A percentile compares a stretch with the other conserved stretches of the same genome.
Conservation (phyloP, 1,140 invertebrate genomes). For the Bacillus rossius region DNA sequence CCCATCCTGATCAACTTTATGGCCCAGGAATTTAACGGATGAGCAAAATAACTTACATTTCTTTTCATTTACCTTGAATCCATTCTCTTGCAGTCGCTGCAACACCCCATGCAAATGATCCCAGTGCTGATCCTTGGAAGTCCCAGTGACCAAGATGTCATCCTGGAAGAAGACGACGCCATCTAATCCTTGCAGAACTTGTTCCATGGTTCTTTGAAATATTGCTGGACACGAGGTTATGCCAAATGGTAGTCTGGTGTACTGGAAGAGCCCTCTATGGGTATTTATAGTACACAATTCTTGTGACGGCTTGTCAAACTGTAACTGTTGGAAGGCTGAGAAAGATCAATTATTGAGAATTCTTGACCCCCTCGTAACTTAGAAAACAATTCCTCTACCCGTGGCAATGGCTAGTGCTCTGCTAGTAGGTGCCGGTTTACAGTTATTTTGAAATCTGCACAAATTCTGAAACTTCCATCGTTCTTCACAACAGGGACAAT, state of each 20-base stretch:
- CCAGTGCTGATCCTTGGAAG: constrained; percentile 20
- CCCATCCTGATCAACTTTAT: constrained; percentile 30
- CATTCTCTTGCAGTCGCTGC: constrained; percentile 16
- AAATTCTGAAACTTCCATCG: constrained; percentile 38
- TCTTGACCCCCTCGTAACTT: constrained; percentile 15
- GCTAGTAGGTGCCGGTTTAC: constrained; percentile 21
- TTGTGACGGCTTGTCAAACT: neutral
- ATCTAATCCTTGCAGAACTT: constrained; percentile 25
- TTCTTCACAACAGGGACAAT: constrained; percentile 45
- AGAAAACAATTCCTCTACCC: constrained; percentile 24
- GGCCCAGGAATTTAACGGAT: constrained; percentile 31
- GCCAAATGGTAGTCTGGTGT: constrained; percentile 36
- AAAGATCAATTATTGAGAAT: constrained; percentile 22
- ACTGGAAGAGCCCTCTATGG: constrained; percentile 33
- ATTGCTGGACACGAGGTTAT: constrained; percentile 30
- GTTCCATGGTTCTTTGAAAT: constrained; percentile 38
- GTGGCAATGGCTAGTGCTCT: constrained; percentile 22
- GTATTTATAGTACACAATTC: constrained; percentile 26
- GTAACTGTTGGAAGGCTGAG: constrained; percentile 1
- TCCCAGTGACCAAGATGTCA: constrained; percentile 27
- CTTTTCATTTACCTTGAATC: constrained; percentile 9
- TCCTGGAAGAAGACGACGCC: constrained; percentile 25
- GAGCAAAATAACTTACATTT: constrained; percentile 29
- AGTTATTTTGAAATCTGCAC: constrained; percentile 41
- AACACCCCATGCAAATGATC: constrained; percentile 21